Conservation (phyloP, 2,888 invertebrate species). For the Eupelmus urozonus region DNA sequence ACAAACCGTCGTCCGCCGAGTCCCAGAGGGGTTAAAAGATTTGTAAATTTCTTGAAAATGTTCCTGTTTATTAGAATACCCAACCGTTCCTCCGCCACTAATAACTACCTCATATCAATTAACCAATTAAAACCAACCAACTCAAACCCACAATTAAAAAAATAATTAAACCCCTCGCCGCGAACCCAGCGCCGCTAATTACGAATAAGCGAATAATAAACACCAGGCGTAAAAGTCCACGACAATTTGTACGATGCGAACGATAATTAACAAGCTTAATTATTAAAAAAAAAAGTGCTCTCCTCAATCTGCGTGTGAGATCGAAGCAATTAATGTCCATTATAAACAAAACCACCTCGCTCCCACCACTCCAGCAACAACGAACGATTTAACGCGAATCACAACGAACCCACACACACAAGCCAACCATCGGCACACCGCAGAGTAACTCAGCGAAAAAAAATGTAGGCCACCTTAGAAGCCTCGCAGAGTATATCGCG, state of each 20-base stretch:
- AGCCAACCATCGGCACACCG: too few species aligned
- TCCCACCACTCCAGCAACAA: too few species aligned
- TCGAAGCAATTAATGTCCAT: slow-evolving; percentile 24
- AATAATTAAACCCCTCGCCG: background rate
- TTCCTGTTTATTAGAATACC: too few species aligned
- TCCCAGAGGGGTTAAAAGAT: too few species aligned
- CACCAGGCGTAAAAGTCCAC: background rate
- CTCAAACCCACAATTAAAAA: too few species aligned
- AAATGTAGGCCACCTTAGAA: background rate
- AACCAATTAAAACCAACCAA: background rate
- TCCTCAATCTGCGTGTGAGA: slow-evolving; percentile 28
- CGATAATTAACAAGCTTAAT: slow-evolving; percentile 10
- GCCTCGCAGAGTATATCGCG: too few species aligned
- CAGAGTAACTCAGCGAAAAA: background rate
- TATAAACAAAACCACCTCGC: slow-evolving; percentile 3
- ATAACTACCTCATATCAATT: background rate
- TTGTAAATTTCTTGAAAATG: too few species aligned
- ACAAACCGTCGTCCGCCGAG: too few species aligned
- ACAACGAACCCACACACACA: too few species aligned
- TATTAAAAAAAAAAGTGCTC: background rate
- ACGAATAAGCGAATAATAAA: slow-evolving; percentile 2
- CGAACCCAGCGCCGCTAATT: background rate
- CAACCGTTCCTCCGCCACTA: too few species aligned
- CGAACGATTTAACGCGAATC: too few species aligned
- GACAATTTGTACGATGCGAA: background rate